Evolutionary conservation across 2,797 vertebrate genomes (phyloP).

Genomic region (Sebastes itinus): DNA sequence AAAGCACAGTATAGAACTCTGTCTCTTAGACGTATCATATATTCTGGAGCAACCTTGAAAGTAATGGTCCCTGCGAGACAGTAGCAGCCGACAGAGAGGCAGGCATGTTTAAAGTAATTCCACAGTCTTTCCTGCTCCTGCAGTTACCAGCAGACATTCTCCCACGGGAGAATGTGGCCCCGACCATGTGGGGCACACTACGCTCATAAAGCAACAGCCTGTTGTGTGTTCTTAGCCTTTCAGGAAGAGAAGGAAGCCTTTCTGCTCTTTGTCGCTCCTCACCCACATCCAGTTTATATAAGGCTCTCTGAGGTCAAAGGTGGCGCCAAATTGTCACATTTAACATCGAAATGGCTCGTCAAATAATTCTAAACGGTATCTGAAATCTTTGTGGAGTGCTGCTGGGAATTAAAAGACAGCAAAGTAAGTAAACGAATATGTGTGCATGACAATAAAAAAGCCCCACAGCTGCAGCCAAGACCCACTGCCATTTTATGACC

Average conservation of each 20-base stretch:
- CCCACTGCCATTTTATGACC: conserved; percentile 68
- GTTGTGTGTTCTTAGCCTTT: conserved; percentile 43
- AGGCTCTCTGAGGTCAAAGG: conserved; percentile 31
- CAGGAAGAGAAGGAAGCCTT: conserved; percentile 25
- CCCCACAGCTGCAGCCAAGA: conserved; percentile 53
- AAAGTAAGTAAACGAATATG: conserved; percentile 42
- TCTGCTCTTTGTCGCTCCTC: conserved; percentile 34
- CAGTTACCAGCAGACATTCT: conserved; percentile 41
- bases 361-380: conserved; percentile 2
- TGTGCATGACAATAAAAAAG: conserved; percentile 53
- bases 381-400: neutral
- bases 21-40: neutral
- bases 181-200: conserved; percentile 13
- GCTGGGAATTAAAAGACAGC: conserved; percentile 17
- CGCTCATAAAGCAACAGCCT: conserved; percentile 55
- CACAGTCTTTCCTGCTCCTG: conserved; percentile 38
- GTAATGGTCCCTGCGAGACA: conserved; percentile 14
- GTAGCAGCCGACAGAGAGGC: conserved; percentile 11
- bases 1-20: neutral
- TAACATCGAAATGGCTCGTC: conserved; percentile 15
- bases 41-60: neutral
- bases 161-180: conserved; percentile 48
- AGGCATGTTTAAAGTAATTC: conserved; percentile 33
- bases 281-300: conserved; percentile 35
- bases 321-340: conserved; percentile 22